A percentile compares a stretch with the other conserved stretches of the same genome.
phyloP scores from a whole-genome alignment of 1,140 invertebrate genomes.

The Dryas iulia region DNA sequence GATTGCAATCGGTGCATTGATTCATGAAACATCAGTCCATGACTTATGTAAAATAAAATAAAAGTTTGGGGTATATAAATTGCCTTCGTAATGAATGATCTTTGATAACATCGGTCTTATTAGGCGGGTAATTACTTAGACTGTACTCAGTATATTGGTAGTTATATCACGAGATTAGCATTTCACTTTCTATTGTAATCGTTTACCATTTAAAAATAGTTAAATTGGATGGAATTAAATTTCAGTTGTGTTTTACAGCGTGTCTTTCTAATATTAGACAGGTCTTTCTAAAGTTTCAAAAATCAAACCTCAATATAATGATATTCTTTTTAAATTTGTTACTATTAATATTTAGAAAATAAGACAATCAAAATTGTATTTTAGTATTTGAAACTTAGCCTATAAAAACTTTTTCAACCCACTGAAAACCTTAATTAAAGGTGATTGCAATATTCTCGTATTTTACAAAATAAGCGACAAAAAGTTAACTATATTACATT shows the following conservation, averaged over 20 bases:
- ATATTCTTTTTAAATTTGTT: no score
- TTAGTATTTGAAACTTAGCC: neutral
- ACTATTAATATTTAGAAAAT: no score
- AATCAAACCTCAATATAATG: no score
- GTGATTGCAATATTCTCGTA: neutral
- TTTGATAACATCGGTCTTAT: constrained; percentile 40
- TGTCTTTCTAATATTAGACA: neutral
- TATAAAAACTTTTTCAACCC: neutral
- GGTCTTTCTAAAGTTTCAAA: no score
- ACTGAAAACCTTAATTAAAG: neutral
- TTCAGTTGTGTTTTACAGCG: neutral
- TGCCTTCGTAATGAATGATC: constrained; percentile 38
- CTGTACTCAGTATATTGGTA: constrained; percentile 26
- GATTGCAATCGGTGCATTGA: constrained; percentile 39
- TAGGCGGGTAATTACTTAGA: constrained; percentile 41
- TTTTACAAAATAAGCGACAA: neutral
- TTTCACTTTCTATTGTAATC: constrained; percentile 34
- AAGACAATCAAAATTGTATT: neutral
- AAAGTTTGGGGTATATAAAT: constrained; percentile 39
- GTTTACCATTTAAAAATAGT: neutral
- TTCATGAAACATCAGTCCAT: constrained; percentile 41
- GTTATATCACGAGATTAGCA: constrained; percentile 40
- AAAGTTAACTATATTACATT: neutral
- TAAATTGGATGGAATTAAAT: neutral
- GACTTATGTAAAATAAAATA: constrained; percentile 36